A percentile compares a stretch with the other conserved stretches of the same genome.
Evolutionary conservation across 2,113 vertebrate genomes (phyloP).

Genomic region (Ailurus styani): DNA sequence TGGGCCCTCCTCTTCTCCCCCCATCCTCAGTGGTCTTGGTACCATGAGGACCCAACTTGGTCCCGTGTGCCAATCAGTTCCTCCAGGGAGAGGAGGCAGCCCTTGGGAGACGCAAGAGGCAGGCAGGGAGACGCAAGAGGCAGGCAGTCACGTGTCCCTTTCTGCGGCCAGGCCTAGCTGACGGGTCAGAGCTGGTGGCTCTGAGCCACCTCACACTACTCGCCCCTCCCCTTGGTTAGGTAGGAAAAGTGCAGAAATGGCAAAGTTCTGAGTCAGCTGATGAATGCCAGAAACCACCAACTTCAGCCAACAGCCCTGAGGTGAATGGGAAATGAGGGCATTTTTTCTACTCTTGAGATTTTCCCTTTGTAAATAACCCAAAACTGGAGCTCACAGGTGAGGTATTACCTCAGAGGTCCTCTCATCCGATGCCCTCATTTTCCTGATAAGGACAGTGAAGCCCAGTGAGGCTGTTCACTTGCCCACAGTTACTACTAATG

Average conservation of each 20-base stretch:
- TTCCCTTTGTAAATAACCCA: neutral
- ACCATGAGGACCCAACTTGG: no score
- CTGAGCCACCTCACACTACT: no score
- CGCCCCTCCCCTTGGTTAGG: no score
- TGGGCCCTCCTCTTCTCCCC: no score
- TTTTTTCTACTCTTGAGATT: neutral
- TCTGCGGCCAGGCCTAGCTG: neutral
- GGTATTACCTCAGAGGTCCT: neutral
- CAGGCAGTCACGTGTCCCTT: neutral
- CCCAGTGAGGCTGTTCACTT: neutral
- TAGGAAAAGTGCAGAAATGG: no score
- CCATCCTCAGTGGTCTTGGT: no score
- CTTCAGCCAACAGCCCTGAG: neutral
- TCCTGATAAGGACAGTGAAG: neutral
- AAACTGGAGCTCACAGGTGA: neutral
- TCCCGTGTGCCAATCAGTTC: neutral
- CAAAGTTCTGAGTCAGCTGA: neutral
- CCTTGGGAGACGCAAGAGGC: neutral
- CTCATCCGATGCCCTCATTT: neutral
- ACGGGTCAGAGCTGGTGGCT: neutral
- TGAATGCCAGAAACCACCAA: neutral
- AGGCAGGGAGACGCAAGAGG: neutral
- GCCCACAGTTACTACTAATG: neutral
- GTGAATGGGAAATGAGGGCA: neutral
- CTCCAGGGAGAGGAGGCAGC: neutral